Conservation (phyloP, 2,888 invertebrate species). For the Microdon myrmicae region DNA sequence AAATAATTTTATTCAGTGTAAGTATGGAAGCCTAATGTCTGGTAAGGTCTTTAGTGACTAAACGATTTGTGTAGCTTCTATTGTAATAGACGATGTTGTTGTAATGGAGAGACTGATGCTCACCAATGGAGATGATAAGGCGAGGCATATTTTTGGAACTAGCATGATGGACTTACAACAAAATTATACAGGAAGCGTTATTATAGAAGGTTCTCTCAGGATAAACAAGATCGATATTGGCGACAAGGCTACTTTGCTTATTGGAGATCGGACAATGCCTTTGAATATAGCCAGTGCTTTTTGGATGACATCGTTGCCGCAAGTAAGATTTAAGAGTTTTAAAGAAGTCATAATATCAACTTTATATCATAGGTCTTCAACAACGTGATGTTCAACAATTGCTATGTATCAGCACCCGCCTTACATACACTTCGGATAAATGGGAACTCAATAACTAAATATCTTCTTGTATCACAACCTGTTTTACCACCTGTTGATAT, state of each 20-base stretch:
- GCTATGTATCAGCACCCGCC: slow-evolving; percentile 54
- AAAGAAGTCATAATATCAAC: not conserved
- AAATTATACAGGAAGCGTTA: slow-evolving; percentile 59
- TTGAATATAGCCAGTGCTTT: slow-evolving; percentile 53
- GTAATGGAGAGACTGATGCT: slow-evolving; percentile 56
- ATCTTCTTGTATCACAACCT: slow-evolving; percentile 52
- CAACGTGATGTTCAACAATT: slow-evolving; percentile 54
- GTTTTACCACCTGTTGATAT: slow-evolving; percentile 36
- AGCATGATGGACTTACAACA: slow-evolving; percentile 56
- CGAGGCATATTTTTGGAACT: slow-evolving; percentile 48
- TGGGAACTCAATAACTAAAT: slow-evolving; percentile 55
- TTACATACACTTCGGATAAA: slow-evolving; percentile 55
- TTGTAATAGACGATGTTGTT: slow-evolving; percentile 57
- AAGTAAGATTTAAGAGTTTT: slow-evolving; percentile 54
- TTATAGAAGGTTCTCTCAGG: slow-evolving; percentile 59
- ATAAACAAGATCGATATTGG: slow-evolving; percentile 55
- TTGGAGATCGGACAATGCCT: slow-evolving; percentile 42
- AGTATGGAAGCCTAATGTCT: slow-evolving; percentile 5
- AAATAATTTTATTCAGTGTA: slow-evolving; percentile 55
- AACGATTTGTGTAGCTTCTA: slow-evolving; percentile 57
- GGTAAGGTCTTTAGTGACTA: not conserved
- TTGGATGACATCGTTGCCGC: slow-evolving; percentile 55
- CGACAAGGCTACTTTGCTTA: slow-evolving; percentile 38
- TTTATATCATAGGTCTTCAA: slow-evolving; percentile 57
- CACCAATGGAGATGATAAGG: slow-evolving; percentile 44